Conservation (phyloP, 2,113 vertebrate genomes). For the Columba janthina region DNA sequence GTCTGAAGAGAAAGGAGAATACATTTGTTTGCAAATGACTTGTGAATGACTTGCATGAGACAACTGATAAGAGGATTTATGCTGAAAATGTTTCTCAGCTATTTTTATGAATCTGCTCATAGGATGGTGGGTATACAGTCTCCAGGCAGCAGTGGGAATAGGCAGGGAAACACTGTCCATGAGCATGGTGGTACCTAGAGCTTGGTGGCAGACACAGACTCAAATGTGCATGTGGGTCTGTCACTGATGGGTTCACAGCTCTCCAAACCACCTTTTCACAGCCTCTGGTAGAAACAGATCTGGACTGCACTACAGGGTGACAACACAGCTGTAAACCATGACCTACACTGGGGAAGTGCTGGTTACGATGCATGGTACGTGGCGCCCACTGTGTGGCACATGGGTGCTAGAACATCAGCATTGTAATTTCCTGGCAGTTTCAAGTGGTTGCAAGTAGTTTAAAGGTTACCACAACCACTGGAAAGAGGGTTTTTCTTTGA, state of each 20-base stretch:
- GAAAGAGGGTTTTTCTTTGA: background rate
- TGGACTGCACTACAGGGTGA: background rate
- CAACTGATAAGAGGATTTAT: background rate
- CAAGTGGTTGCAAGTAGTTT: background rate
- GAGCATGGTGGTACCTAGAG: background rate
- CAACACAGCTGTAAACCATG: background rate
- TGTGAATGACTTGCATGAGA: background rate
- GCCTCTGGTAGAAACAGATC: background rate
- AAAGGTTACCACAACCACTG: background rate
- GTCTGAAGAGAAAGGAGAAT: background rate
- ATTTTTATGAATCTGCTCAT: background rate
- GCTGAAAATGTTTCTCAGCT: background rate
- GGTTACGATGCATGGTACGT: accelerated
- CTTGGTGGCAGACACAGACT: background rate
- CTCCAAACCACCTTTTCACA: background rate
- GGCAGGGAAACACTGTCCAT: background rate
- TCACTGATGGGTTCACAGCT: background rate
- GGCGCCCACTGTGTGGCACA: background rate
- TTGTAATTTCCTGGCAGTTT: background rate
- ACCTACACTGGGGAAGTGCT: background rate
- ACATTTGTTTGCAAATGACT: background rate
- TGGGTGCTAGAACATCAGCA: background rate
- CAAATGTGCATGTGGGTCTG: background rate
- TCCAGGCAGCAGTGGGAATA: background rate
- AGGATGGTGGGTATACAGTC: background rate